A percentile compares a stretch with the other conserved stretches of the same genome.
phyloP scores from a whole-genome alignment of 2,797 vertebrate genomes.

The Prionace glauca region DNA sequence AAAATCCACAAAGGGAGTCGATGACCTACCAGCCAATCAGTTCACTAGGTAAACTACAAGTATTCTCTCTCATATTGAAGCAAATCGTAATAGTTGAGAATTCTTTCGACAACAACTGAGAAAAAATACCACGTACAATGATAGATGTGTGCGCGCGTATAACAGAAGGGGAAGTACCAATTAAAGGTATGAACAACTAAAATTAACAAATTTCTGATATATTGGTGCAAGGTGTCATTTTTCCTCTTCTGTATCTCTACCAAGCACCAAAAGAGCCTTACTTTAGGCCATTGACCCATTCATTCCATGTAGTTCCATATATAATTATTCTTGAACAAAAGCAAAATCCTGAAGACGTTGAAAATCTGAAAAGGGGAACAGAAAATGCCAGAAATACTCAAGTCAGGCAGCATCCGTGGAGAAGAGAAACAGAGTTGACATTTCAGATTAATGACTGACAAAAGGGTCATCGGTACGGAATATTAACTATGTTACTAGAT shows the following conservation, averaged over 20 bases:
- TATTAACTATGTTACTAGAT: no score
- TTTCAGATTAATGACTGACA: no score
- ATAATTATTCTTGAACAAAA: neutral
- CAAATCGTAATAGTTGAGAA: neutral
- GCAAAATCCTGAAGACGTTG: neutral
- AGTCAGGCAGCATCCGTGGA: neutral
- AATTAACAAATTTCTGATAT: neutral
- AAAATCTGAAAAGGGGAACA: neutral
- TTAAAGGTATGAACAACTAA: neutral
- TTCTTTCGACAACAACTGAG: neutral
- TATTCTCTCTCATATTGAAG: neutral
- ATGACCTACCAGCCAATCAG: constrained; percentile 5
- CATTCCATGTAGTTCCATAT: neutral
- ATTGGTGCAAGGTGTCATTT: neutral
- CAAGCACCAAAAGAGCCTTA: neutral
- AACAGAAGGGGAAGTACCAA: neutral
- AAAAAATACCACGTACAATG: neutral
- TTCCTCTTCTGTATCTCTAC: neutral
- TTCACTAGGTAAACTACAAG: neutral
- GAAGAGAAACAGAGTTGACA: no score
- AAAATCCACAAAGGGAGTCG: neutral
- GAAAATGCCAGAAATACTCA: neutral
- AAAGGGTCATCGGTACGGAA: no score
- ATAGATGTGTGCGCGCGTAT: neutral
- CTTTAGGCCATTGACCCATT: neutral